These are phyloP conservation scores for Chouioia cunea DNA, from an alignment of 2,888 invertebrate species.

Conservation along the genomic window DNA sequence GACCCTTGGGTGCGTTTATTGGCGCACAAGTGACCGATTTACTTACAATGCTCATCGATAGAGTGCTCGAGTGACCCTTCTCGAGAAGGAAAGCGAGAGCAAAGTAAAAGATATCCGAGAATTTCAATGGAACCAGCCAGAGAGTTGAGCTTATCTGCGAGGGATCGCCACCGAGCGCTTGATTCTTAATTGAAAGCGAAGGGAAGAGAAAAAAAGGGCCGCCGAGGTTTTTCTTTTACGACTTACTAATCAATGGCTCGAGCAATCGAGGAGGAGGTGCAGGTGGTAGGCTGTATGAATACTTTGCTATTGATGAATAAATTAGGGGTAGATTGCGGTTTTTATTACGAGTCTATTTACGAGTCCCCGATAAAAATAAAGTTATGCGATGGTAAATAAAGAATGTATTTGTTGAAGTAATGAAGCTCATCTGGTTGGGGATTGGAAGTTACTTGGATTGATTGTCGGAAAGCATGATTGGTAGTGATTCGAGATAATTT, in stretches of 20 bases:
- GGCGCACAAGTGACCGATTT: conserved; percentile 65
- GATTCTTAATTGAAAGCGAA: conserved; percentile 48
- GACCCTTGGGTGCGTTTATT: conserved; percentile 57
- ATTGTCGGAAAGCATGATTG: conserved; percentile 17
- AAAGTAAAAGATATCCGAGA: conserved; percentile 21
- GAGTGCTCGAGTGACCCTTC: conserved; percentile 40
- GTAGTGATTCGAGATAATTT: neutral
- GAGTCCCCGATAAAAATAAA: conserved; percentile 7
- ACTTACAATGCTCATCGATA: conserved; percentile 62
- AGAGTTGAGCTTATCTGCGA: conserved; percentile 34
- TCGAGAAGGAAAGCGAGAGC: conserved; percentile 6
- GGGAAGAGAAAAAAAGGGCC: conserved; percentile 15
- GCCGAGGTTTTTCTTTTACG: conserved; percentile 31
- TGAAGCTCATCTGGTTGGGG: conserved; percentile 14
- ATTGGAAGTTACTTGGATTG: conserved; percentile 4
- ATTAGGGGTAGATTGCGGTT: conserved; percentile 22
- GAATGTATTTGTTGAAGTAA: conserved; percentile 11
- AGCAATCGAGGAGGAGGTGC: conserved; percentile 32
- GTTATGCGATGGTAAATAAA: conserved; percentile 17
- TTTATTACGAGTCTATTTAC: conserved; percentile 27
- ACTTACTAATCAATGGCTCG: conserved; percentile 40
- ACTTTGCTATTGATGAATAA: conserved; percentile 4
- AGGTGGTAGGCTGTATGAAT: conserved; percentile 11
- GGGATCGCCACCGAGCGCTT: conserved; percentile 25
- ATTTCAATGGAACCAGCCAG: conserved; percentile 10